phyloP scores from a whole-genome alignment of 2,113 vertebrate genomes.

The Arizona elegans region DNA sequence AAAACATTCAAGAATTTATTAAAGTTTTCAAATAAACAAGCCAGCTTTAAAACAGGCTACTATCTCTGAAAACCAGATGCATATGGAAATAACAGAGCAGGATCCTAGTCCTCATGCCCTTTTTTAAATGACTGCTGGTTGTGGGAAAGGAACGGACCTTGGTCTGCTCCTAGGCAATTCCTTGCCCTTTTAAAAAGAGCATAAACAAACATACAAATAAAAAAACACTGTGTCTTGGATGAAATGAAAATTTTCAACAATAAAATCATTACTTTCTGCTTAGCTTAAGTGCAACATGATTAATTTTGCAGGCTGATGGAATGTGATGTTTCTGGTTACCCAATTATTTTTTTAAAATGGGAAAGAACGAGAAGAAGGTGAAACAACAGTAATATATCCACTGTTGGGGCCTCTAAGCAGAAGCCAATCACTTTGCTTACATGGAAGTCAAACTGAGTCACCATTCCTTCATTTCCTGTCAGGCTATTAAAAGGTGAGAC shows the following conservation, averaged over 20 bases:
- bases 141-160: background rate
- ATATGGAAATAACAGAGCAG: background rate
- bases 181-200: background rate
- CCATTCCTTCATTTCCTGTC: constrained; percentile 45
- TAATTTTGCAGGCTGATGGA: constrained; percentile 26
- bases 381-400: constrained; percentile 34
- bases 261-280: constrained; percentile 2
- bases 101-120: background rate
- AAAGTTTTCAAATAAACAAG: background rate
- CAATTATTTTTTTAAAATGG: constrained; percentile 14
- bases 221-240: background rate
- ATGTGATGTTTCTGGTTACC: constrained; percentile 47
- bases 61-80: background rate
- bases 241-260: constrained; percentile 18
- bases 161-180: background rate
- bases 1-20: background rate
- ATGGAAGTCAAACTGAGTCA: constrained; percentile 43
- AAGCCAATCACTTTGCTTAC: constrained; percentile 41
- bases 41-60: background rate
- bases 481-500: constrained; percentile 50
- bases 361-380: background rate
- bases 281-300: constrained; percentile 23
- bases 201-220: background rate
- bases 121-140: background rate
- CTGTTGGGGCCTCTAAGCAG: constrained; percentile 34